Base-by-base conservation (phyloP, 1,140 invertebrate genomes). In the Drosophila serrata region DNA sequence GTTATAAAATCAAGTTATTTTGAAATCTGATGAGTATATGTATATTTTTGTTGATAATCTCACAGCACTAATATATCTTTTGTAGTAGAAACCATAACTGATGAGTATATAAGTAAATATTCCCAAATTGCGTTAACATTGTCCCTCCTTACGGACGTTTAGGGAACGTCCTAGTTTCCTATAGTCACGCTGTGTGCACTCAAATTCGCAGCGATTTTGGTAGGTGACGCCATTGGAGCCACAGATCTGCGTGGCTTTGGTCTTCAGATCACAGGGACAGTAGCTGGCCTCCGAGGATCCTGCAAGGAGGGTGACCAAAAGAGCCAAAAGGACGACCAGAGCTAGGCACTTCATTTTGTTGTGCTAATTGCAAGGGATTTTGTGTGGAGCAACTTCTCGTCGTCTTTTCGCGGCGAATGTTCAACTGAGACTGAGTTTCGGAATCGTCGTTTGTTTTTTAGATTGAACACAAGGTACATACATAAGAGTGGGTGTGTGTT, bases 141-240 rank as follows among this genome's bases (percentile, higher is more conserved):
- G 4, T 3, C 82, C 91, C 45, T 40, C 31, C 0, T 76, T 85
- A 0, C 8, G 29, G n/a, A 92, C 55, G 7, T 72, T 79, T 2
- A 92, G 49, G 2, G 2, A 49, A 0, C 86, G 78, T 33, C 82
- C 76, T 24, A 92, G 59, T 39, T 64, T 76, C 42, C 40, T 82
- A 57, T 82, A 82, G 0, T 90, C 88, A 15, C 79, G 69, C 56
- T 92, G 91, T 0, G 88, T 82, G 33, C 91, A 92, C 49, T 91
- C 86, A 33, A 92, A 92, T 49, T 91, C 82, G 49, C 91, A 92
- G 24, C 86, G 85, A 81, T 90, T 92, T 11, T 73, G 65, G 24
- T 81, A 92, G 45, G 91, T 92, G 4, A 91, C 68, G 7, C 88
- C 86, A 70, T 92, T 92, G 13, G 82, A 64, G 59, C 73, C 91